These are phyloP conservation scores for Drosophila yooni DNA, from an alignment of 2,888 invertebrate genomes.

Conservation along the genomic window DNA sequence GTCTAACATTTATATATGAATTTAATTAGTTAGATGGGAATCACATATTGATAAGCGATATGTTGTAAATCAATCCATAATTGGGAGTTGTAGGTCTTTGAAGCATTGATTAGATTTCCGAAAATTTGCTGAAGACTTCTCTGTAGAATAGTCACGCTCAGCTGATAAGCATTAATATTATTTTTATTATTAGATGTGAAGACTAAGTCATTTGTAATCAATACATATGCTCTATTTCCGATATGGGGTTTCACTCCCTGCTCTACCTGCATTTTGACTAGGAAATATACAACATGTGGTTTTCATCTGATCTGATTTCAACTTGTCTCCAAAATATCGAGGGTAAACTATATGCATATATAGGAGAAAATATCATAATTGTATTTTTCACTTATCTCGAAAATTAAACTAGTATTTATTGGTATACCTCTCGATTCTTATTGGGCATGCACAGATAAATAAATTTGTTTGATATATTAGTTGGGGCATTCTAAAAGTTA, in stretches of 20 bases:
- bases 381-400: neutral
- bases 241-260: no score
- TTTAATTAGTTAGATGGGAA: neutral
- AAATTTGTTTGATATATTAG: neutral
- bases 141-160: neutral
- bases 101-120: constrained; percentile 26
- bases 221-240: neutral
- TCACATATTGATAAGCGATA: constrained; percentile 18
- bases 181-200: neutral
- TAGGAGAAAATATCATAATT: neutral
- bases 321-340: neutral
- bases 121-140: neutral
- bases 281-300: neutral
- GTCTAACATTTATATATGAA: constrained; percentile 14
- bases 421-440: neutral
- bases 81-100: neutral
- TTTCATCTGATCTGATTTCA: neutral
- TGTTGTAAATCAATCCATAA: constrained; percentile 1
- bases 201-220: neutral
- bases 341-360: neutral
- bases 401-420: neutral
- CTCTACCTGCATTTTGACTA: neutral
- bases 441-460: neutral
- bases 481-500: neutral
- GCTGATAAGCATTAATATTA: neutral